A percentile compares a stretch with the other conserved stretches of the same genome.
Conservation (phyloP, 2,797 vertebrate genomes). For the Mastacembelus armatus region DNA sequence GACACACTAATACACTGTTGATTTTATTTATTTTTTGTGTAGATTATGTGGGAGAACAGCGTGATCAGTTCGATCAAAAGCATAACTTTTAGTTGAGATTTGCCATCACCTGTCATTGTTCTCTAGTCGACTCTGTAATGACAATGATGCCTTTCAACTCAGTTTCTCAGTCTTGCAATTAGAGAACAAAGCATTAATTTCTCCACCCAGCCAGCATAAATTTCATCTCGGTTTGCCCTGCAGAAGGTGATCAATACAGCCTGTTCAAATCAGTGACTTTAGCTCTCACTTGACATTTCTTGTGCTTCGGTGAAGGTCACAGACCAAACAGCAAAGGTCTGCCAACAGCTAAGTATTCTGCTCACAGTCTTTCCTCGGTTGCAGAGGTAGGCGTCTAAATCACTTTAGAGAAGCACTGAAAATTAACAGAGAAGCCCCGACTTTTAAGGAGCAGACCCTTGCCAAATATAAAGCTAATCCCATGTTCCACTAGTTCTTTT, state of each 20-base stretch:
- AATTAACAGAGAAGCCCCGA: constrained; percentile 44
- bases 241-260: constrained; percentile 71
- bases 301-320: constrained; percentile 77
- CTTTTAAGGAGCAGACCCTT: constrained; percentile 47
- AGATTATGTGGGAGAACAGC: not conserved
- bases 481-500: constrained; percentile 56
- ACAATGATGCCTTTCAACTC: constrained; percentile 6
- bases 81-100: not conserved
- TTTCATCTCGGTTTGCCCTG: constrained; percentile 51
- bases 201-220: constrained; percentile 39
- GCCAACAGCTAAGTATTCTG: constrained; percentile 62
- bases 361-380: constrained; percentile 39
- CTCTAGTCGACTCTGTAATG: not conserved
- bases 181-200: constrained; percentile 44
- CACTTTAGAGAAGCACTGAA: constrained; percentile 39
- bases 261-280: constrained; percentile 62
- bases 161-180: constrained; percentile 16
- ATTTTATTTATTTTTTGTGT: too few species aligned
- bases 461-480: constrained; percentile 66
- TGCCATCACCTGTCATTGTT: too few species aligned
- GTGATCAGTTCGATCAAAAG: not conserved
- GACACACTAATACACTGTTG: too few species aligned
- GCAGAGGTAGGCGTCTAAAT: constrained; percentile 45
- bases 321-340: constrained; percentile 65
- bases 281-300: constrained; percentile 60